Conservation (phyloP, 2,113 vertebrate species). For the Rattus rattus region DNA sequence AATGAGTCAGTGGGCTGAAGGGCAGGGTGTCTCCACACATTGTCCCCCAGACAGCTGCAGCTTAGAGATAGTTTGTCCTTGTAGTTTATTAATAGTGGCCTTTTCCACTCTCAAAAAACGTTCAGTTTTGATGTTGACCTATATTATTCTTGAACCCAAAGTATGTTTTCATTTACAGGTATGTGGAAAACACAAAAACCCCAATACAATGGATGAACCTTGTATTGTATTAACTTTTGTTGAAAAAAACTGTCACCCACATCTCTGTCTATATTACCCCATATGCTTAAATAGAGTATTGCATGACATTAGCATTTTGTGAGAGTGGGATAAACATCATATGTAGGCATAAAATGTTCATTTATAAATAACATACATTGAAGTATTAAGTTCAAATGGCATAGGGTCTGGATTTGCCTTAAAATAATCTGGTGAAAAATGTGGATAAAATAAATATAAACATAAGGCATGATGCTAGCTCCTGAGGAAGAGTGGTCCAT, state of each 20-base stretch:
- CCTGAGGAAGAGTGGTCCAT: not conserved
- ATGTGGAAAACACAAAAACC: not conserved
- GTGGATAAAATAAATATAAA: not conserved
- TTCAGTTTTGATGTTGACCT: not conserved
- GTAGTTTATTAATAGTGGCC: not conserved
- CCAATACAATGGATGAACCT: not conserved
- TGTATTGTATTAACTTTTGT: not conserved
- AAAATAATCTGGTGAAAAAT: not conserved
- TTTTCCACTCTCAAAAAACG: not conserved
- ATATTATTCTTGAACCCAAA: not conserved
- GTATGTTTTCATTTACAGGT: not conserved
- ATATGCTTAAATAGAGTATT: not conserved
- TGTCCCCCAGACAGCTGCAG: not conserved
- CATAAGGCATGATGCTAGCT: not conserved
- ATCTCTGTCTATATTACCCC: not conserved
- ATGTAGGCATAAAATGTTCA: not conserved
- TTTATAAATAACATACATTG: not conserved
- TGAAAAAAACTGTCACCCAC: not conserved
- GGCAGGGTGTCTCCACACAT: fast-evolving
- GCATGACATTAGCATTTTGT: not conserved
- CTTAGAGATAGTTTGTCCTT: not conserved
- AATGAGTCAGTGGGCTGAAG: not conserved
- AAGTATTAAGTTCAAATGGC: not conserved
- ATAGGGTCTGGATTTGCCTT: not conserved
- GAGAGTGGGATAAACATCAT: not conserved